These are phyloP conservation scores for Cyanocitta stelleri DNA, from an alignment of 2,113 vertebrate genomes.

Conservation along the genomic window DNA sequence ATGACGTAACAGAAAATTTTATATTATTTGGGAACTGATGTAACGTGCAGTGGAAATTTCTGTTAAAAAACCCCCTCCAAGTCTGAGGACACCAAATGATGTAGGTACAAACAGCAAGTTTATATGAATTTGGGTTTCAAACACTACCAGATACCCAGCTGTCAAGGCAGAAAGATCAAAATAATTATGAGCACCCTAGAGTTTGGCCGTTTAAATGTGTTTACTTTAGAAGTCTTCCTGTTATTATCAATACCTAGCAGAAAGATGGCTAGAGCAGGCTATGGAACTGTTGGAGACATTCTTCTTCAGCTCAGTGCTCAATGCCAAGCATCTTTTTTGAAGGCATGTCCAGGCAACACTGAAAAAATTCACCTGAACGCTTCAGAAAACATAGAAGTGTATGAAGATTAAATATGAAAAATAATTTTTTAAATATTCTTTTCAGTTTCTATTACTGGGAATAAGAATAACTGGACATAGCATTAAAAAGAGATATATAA, in stretches of 20 bases:
- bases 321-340: neutral
- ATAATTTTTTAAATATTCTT: neutral
- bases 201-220: neutral
- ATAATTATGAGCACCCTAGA: neutral
- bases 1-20: neutral
- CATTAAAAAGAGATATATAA: neutral
- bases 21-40: neutral
- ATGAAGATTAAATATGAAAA: neutral
- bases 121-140: neutral
- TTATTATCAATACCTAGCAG: neutral
- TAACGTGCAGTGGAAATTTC: neutral
- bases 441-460: neutral
- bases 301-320: neutral
- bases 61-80: neutral
- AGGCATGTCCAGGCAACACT: neutral
- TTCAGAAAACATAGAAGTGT: neutral
- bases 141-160: neutral
- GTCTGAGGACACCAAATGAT: neutral
- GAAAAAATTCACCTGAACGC: neutral
- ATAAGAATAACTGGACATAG: neutral
- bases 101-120: neutral
- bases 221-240: neutral
- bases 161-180: neutral
- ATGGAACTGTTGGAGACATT: neutral
- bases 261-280: neutral